These are phyloP conservation scores for Bolinopsis microptera DNA, from an alignment of 37 sponge, comb jelly and placozoan species.

Conservation along the genomic window DNA sequence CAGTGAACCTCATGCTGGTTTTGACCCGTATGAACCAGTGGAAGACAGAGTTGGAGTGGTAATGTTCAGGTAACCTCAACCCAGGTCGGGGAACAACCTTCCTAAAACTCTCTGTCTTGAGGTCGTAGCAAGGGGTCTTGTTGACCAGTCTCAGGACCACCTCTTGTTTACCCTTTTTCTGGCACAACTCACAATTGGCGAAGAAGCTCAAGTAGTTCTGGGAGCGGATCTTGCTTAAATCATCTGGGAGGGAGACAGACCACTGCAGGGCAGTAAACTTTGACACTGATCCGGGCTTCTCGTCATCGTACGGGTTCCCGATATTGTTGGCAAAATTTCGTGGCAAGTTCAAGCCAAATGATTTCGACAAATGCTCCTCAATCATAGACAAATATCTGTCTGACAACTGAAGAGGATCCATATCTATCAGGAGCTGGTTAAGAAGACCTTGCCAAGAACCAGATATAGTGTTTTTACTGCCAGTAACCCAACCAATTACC, in stretches of 20 bases:
- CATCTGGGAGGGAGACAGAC: not conserved
- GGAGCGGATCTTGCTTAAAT: not conserved
- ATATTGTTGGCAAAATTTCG: not conserved
- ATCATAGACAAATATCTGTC: not conserved
- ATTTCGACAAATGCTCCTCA: not conserved
- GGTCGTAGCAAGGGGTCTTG: constrained; percentile 51
- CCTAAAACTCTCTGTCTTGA: not conserved
- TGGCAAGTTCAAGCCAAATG: not conserved
- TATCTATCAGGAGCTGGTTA: not conserved
- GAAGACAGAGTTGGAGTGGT: not conserved
- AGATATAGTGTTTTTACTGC: not conserved
- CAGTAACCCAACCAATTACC: not conserved
- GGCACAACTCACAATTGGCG: constrained; percentile 1
- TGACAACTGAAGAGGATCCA: not conserved
- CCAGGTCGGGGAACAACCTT: not conserved
- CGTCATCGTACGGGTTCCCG: not conserved
- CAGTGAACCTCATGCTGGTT: not conserved
- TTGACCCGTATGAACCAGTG: not conserved
- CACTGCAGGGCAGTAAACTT: not conserved
- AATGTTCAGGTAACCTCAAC: not conserved
- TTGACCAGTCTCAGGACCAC: not conserved
- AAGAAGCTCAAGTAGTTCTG: not conserved
- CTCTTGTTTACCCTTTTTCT: constrained; percentile 11
- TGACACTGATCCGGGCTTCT: not conserved
- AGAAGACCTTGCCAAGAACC: not conserved